Evolutionary conservation across 2,113 vertebrate species (phyloP).

Genomic region (Telmatochromis brichardi): DNA sequence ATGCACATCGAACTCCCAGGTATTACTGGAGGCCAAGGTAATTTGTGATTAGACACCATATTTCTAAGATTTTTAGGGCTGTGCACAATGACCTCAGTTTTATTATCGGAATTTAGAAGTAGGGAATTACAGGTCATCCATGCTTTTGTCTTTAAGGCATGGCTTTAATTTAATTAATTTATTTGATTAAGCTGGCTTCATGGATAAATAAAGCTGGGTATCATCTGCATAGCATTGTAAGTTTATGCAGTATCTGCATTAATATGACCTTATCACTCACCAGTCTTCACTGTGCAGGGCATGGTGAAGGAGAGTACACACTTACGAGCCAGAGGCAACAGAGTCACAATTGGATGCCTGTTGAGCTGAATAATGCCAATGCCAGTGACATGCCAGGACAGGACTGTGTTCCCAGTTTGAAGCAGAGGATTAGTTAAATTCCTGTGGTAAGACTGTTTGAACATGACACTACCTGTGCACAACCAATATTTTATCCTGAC

Average conservation of each 20-base stretch:
- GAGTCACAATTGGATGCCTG: not conserved
- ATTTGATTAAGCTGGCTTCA: not conserved
- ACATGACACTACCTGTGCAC: not conserved
- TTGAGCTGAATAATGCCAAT: not conserved
- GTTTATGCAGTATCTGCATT: not conserved
- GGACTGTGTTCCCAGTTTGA: not conserved
- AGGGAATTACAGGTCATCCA: not conserved
- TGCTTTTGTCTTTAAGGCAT: not conserved
- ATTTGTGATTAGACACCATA: not conserved
- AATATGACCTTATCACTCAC: not conserved
- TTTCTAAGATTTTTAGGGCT: not conserved
- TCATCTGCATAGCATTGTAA: not conserved
- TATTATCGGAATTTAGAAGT: not conserved
- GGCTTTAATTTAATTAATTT: rapidly evolving
- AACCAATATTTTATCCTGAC: not conserved
- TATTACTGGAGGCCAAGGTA: not conserved
- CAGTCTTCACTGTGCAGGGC: not conserved
- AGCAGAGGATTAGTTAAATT: not conserved
- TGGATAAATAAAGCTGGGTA: not conserved
- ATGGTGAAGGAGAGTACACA: not conserved
- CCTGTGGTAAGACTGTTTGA: not conserved
- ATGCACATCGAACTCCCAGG: not conserved
- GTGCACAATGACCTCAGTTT: not conserved
- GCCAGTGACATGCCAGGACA: not conserved
- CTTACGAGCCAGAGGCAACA: not conserved